Conservation (phyloP, 2,797 vertebrate species). For the Syndactyla subalaris region DNA sequence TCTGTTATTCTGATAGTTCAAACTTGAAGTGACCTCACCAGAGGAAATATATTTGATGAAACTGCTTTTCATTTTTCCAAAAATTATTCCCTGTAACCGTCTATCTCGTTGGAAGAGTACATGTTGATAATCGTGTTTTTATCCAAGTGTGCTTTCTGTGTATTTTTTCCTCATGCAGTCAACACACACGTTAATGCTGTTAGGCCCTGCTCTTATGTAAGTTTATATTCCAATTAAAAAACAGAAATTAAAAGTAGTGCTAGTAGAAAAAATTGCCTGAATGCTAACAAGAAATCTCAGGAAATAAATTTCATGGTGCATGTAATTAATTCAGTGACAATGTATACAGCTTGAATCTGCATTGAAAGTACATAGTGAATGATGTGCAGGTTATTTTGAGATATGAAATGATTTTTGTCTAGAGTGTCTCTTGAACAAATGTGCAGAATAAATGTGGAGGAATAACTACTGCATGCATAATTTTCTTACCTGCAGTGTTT, state of each 20-base stretch:
- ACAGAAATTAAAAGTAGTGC: neutral
- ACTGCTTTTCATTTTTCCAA: neutral
- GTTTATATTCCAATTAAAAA: neutral
- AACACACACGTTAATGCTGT: neutral
- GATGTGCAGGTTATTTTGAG: neutral
- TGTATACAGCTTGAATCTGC: neutral
- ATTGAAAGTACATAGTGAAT: neutral
- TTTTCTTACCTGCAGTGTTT: neutral
- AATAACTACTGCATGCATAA: neutral
- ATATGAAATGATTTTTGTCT: neutral
- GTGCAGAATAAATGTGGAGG: neutral
- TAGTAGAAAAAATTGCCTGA: neutral
- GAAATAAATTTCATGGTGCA: neutral
- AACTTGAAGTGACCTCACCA: neutral
- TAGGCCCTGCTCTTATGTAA: neutral
- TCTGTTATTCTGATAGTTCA: neutral
- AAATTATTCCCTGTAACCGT: neutral
- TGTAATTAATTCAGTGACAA: slow-evolving; percentile 6
- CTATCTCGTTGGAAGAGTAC: neutral
- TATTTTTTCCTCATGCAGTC: neutral
- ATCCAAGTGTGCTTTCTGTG: neutral
- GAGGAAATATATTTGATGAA: neutral
- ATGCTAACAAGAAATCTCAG: neutral
- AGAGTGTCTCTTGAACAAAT: neutral
- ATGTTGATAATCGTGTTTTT: neutral